Base-by-base conservation (phyloP, 2,888 invertebrate species). In the Branchipolynoe longqiensis region DNA sequence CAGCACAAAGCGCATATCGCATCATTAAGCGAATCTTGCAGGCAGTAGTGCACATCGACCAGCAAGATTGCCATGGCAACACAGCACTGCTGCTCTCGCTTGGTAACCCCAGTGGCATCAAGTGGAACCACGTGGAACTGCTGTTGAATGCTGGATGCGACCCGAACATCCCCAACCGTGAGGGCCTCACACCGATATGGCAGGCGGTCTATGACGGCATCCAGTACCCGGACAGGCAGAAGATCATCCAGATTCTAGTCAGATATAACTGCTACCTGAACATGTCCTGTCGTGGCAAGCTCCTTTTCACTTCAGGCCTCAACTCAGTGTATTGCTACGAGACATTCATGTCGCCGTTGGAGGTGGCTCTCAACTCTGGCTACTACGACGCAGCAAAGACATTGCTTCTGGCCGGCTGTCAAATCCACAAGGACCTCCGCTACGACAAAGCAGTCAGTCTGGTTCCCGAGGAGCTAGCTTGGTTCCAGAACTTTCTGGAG, bases 151-250 rank as follows among this genome's bases (percentile, higher is more conserved):
- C 59, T 36, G 85, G 85, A 25, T 81, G 85, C 41, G 85, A 87
- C 58, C 81, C 86, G 25, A 84, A 87, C 62, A 69, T 85, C 28
- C 69, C 85, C 1, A 85, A 87, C 82, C n/a, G 84, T 14, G 62
- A 83, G 38, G 85, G 87, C 18, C 84, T 87, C n/a, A 87, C 87
- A 3, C 87, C 87, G 12, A 36, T 87, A 6, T 87, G 87, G 87
- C 87, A 87, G 62, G 85, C 86, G 8, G 85, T 87, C 28, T 87
- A 87, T 64, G 85, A 86, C 33, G 87, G 87, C 3, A 36, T 81
- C 48, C 87, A 86, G 31, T 85, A 87, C 31, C 78, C 85, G 14
- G 87, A 87, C 54, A 56, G 87, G 1, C 38, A 85, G 40, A 56
- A 82, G n/a, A 82, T 87, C 59, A 85, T 87, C 36, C 83, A 84